Evolutionary conservation across 1,140 invertebrate species (phyloP).

Genomic region (Thaumatotibia leucotreta): DNA sequence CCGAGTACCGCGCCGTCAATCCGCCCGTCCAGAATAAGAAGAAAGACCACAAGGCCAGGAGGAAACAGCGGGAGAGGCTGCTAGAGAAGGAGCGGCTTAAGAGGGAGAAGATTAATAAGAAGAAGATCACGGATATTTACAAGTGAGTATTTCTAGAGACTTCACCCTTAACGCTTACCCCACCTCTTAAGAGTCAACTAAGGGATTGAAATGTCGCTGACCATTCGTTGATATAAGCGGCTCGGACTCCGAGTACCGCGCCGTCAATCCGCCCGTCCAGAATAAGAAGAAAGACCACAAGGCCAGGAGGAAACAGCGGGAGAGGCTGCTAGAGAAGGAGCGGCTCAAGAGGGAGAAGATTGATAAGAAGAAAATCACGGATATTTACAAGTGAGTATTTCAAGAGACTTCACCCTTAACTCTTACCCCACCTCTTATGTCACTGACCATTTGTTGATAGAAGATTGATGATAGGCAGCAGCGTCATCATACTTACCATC

Average conservation of each 20-base stretch:
- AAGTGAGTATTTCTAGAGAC: too few relatives aligned
- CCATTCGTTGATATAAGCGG: too few relatives aligned
- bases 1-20: constrained; percentile 79
- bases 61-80: constrained; percentile 82
- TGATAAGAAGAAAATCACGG: constrained; percentile 82
- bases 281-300: constrained; percentile 86
- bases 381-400: constrained; percentile 81
- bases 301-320: constrained; percentile 82
- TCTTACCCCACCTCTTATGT: too few relatives aligned
- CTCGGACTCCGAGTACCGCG: constrained; percentile 75
- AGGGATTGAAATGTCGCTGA: too few relatives aligned
- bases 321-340: constrained; percentile 77
- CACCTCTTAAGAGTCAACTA: too few relatives aligned
- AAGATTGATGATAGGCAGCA: too few relatives aligned
- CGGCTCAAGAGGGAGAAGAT: constrained; percentile 75
- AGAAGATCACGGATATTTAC: constrained; percentile 82
- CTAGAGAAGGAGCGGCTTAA: constrained; percentile 71
- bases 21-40: constrained; percentile 83
- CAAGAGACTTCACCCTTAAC: too few relatives aligned
- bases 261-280: constrained; percentile 82
- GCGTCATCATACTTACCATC: too few relatives aligned
- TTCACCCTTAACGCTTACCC: too few relatives aligned
- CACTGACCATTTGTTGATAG: too few relatives aligned
- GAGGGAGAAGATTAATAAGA: constrained; percentile 79
- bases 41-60: constrained; percentile 83